Conservation (phyloP, 2,888 invertebrate genomes). For the Metallyticus violacea region DNA sequence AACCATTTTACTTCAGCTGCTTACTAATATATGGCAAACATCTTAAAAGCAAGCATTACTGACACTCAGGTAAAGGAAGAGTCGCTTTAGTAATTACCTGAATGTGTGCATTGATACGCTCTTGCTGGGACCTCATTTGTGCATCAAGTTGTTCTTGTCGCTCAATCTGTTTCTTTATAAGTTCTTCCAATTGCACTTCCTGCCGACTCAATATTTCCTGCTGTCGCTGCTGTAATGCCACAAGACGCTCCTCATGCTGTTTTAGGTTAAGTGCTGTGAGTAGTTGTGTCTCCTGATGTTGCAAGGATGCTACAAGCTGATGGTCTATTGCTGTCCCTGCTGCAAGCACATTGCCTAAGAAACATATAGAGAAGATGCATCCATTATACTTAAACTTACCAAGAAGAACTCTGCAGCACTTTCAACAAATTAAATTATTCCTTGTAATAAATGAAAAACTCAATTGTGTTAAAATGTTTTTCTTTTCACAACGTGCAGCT, state of each 20-base stretch:
- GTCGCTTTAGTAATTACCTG: slow-evolving; percentile 45
- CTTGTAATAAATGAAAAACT: too few relatives aligned
- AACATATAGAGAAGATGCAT: too few relatives aligned
- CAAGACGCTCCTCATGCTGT: slow-evolving; percentile 60
- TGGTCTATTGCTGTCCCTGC: slow-evolving; percentile 11
- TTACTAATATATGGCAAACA: too few relatives aligned
- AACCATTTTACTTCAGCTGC: too few relatives aligned
- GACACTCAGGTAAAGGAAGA: too few relatives aligned
- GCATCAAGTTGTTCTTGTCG: slow-evolving; percentile 58
- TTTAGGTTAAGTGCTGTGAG: slow-evolving; percentile 60
- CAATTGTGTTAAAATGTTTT: too few relatives aligned
- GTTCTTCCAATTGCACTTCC: slow-evolving; percentile 53
- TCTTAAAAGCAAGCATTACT: too few relatives aligned
- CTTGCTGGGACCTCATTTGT: slow-evolving; percentile 58
- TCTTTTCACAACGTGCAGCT: too few relatives aligned
- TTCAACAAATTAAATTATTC: too few relatives aligned
- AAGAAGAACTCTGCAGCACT: too few relatives aligned
- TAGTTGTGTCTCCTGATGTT: slow-evolving; percentile 61
- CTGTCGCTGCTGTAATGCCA: slow-evolving; percentile 55
- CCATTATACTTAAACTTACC: too few relatives aligned
- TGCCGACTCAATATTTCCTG: slow-evolving; percentile 54
- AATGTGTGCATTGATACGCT: slow-evolving; percentile 59
- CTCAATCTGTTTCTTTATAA: slow-evolving; percentile 55
- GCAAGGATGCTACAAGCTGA: slow-evolving; percentile 45
- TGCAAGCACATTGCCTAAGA: neutral